Evolutionary conservation across 2,888 invertebrate genomes (phyloP), one percentile per base, ranked within the genome.

Genomic region (Lithosia quadra): DNA sequence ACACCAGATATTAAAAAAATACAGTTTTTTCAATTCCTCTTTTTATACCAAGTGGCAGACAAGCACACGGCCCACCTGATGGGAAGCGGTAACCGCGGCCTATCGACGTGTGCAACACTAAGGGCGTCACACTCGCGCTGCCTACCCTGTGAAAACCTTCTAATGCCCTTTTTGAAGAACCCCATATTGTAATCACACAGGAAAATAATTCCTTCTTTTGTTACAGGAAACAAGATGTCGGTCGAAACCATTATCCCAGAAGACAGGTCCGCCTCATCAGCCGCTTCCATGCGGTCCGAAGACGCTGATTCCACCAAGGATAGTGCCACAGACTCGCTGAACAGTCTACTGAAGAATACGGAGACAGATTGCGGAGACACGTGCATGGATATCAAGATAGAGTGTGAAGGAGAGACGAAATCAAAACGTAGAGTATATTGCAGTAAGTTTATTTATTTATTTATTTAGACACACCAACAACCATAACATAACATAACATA

Each of bases 271-370:
- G 18, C 0, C 68, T 71, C 74, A 2, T 65, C 73, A 9, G 34
- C 69, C 28, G 65, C 59, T 0, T 75, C 82, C 0, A 73, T 81
- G 0, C 60, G 68, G 11, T 82, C 78, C 53, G 82, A 77, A 33
- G 83, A 84, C 58, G 74, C 71, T 10, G 83, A 85, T 61, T 79
- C 75, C 0, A 71, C 72, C 0, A 81, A 83, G 10, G 81, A 81
- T 0, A 82, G 84, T 2, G 78, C 81, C 33, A 67, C 79, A 43
- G 87, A 88, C 33, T 90, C 90, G 0, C 75, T 84, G 0, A 84
- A 90, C 76, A 88, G 88, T 64, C 74, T 90, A 0, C 76, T 87
- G 4, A 84, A 84, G 34, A 79, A 76, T 63, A 73, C 61, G 21
- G 80, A 84, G 4, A 72, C 77, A 10, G 77, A 76, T 0, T 83